Evolutionary conservation across 2,113 vertebrate species (phyloP), one percentile per base, ranked within the genome.

Genomic region (Saccopteryx leptura): DNA sequence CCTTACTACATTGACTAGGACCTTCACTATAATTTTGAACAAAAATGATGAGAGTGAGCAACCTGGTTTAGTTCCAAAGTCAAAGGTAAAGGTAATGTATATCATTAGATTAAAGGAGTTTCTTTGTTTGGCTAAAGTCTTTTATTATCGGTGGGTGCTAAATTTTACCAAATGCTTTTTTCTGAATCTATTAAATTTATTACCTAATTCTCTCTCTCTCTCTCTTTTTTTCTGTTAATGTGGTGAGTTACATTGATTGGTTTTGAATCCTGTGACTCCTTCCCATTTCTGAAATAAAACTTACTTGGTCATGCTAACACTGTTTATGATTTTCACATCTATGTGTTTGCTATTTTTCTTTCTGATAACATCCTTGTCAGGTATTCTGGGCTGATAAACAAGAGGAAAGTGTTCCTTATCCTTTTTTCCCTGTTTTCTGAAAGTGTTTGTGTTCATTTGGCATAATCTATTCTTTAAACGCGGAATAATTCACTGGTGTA

Each of bases 381-480:
- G 24, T 72, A 93, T 81, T 5, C 17, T 69, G 28, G 58, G 14
- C 21, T 82, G 61, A 54, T 78, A 81, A 91, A 75, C 52, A 90
- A 50, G 48, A 95, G 9, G 6, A 26, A 92, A 65, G 1, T 72
- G 6, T 39, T 21, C 28, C 0, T 46, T 91, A 33, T 56, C 17
- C 4, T 9, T 15, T 63, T 90, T 89, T 92, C 78, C 28, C 56
- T 84, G 48, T 63, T 85, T 31, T 88, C 31, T 86, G 21, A 12
- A 81, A 79, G 46, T 85, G 26, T 78, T 88, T 85, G 4, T 65
- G 21, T 65, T 85, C 69, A 4, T 58, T 46, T 89, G 14, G 7
- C 86, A 23, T 68, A 90, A 83, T 61, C 91, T 88, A 24, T 54
- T 94, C 28, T 91, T 90, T 60, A 86, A 89, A 74, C 90, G 95